These are phyloP conservation scores for Crematogaster levior DNA, from an alignment of 2,888 invertebrate genomes.

Conservation along the genomic window DNA sequence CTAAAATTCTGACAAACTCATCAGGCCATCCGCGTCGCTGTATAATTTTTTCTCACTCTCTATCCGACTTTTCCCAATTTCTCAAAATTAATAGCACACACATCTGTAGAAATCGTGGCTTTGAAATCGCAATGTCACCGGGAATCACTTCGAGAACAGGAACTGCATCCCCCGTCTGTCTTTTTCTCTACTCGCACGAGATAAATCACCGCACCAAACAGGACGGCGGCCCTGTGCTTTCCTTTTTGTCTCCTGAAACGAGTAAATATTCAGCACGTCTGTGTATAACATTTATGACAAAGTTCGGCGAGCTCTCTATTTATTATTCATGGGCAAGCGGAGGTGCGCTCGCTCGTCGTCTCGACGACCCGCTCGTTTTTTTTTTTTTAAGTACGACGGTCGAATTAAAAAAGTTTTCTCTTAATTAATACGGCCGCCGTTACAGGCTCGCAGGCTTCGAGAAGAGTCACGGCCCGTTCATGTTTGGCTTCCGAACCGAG, in stretches of 20 bases:
- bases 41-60: conserved; percentile 65
- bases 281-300: conserved; percentile 77
- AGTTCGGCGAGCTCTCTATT: conserved; percentile 74
- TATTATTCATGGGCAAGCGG: conserved; percentile 73
- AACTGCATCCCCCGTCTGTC: conserved; percentile 11
- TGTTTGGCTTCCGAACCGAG: conserved; percentile 43
- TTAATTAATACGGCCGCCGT: conserved; percentile 75
- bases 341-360: conserved; percentile 23
- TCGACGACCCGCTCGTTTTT: conserved; percentile 57
- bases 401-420: conserved; percentile 78
- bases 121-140: conserved; percentile 57
- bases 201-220: conserved; percentile 44
- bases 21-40: conserved; percentile 32
- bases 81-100: conserved; percentile 69
- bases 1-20: conserved; percentile 40
- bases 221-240: conserved; percentile 18
- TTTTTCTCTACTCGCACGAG: conserved; percentile 8
- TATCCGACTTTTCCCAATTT: conserved; percentile 66
- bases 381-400: conserved; percentile 58
- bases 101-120: conserved; percentile 65
- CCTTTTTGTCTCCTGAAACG: conserved; percentile 66
- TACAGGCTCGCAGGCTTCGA: conserved; percentile 53
- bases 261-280: conserved; percentile 76
- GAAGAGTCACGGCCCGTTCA: conserved; percentile 18
- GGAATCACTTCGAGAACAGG: conserved; percentile 54